Evolutionary conservation across 1,140 invertebrate species (phyloP).

Genomic region (Zaprionus nigranus): DNA sequence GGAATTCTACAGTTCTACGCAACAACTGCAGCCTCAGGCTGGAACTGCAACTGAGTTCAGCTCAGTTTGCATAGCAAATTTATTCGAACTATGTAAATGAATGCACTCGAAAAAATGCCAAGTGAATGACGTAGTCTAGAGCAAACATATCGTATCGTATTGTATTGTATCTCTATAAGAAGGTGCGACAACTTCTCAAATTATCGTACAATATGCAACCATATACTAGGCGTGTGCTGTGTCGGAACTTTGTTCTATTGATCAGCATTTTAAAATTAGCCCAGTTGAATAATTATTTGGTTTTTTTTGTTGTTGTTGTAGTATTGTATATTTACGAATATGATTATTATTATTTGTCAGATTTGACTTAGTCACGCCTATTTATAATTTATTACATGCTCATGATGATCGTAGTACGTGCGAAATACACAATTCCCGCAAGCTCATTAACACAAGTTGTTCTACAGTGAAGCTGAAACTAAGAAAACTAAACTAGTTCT

Average conservation of each 20-base stretch:
- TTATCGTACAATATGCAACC: slow-evolving; percentile 8
- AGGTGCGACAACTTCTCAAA: slow-evolving; percentile 37
- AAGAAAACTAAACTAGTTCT: neutral
- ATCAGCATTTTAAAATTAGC: slow-evolving; percentile 60
- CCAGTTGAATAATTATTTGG: slow-evolving; percentile 49
- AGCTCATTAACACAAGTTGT: neutral
- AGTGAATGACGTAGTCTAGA: slow-evolving; percentile 35
- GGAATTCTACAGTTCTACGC: neutral
- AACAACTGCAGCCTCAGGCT: neutral
- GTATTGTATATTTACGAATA: slow-evolving; percentile 22
- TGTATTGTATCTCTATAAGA: neutral
- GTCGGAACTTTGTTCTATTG: slow-evolving; percentile 26
- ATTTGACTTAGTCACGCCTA: slow-evolving; percentile 41
- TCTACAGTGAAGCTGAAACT: no score
- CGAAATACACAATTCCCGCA: slow-evolving; percentile 13
- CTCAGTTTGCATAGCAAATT: slow-evolving; percentile 24
- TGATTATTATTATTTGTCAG: slow-evolving; percentile 27
- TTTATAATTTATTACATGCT: slow-evolving; percentile 31
- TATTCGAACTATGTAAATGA: slow-evolving; percentile 41
- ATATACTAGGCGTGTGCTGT: neutral
- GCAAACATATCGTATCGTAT: slow-evolving; percentile 20
- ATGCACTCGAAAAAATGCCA: slow-evolving; percentile 43
- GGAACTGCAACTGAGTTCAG: neutral
- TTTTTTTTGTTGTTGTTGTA: slow-evolving; percentile 18
- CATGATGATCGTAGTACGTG: slow-evolving; percentile 36